A percentile compares a stretch with the other conserved stretches of the same genome.
Evolutionary conservation across 2,888 invertebrate genomes (phyloP).

Genomic region (Megaustenia siamemsis): DNA sequence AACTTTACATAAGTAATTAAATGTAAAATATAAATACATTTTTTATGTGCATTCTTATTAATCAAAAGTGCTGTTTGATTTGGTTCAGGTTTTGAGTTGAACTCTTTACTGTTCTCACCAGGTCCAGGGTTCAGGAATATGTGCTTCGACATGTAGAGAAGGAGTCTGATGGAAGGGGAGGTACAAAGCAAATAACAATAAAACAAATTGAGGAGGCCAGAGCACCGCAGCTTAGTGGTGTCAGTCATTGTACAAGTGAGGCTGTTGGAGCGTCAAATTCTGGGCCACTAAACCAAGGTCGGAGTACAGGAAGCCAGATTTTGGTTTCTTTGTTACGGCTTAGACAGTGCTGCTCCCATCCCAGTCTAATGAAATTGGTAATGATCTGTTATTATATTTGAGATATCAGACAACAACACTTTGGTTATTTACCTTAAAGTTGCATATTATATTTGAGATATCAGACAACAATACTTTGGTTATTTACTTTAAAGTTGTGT

Average conservation of each 20-base stretch:
- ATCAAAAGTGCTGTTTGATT: not conserved
- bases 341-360: conserved; percentile 94
- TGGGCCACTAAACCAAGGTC: not conserved
- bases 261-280: conserved; percentile 4
- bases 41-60: no score
- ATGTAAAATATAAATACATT: no score
- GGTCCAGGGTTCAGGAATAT: conserved; percentile 77
- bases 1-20: no score
- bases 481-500: no score
- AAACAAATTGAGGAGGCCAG: conserved; percentile 16
- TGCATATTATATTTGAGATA: no score
- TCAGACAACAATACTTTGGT: no score
- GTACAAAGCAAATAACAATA: not conserved
- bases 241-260: conserved; percentile 1
- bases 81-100: not conserved
- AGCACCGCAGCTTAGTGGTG: not conserved
- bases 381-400: conserved; percentile 64
- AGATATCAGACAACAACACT: no score
- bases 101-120: conserved; percentile 47
- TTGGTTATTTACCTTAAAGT: no score
- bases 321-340: conserved; percentile 90
- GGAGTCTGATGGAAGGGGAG: conserved; percentile 56
- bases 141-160: conserved; percentile 76
- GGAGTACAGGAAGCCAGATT: conserved; percentile 73
- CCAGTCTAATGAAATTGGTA: conserved; percentile 88